Evolutionary conservation across 2,888 invertebrate species (phyloP).

Genomic region (Itoplectis maculator): DNA sequence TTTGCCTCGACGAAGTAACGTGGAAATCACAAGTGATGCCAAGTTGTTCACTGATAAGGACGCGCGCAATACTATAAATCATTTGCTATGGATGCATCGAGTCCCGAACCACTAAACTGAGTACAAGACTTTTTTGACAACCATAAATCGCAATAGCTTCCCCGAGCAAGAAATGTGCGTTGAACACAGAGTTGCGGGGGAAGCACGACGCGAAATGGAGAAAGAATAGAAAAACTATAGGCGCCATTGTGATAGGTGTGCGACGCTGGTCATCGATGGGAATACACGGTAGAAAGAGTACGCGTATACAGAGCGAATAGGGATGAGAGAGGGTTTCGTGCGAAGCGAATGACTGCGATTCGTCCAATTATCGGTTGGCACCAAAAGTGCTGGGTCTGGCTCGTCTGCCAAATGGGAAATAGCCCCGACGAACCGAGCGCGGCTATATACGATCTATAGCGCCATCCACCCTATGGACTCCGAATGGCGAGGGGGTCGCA

Average conservation of each 20-base stretch:
- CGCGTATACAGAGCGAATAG: conserved; percentile 17
- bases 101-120: background rate
- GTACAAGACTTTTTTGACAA: background rate
- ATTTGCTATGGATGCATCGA: no score
- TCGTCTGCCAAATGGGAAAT: conserved; percentile 82
- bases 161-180: conserved; percentile 4
- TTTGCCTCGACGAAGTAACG: no score
- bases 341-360: conserved; percentile 82
- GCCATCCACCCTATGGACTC: conserved; percentile 53
- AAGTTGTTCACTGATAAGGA: no score
- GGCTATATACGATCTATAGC: conserved; percentile 54
- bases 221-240: conserved; percentile 25
- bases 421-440: conserved; percentile 76
- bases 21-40: no score
- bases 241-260: conserved; percentile 36
- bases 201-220: conserved; percentile 32
- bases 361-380: conserved; percentile 83
- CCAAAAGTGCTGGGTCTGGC: conserved; percentile 83
- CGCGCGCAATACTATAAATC: no score
- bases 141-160: background rate
- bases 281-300: conserved; percentile 46
- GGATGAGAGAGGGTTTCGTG: conserved; percentile 73
- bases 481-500: conserved; percentile 41
- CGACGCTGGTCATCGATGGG: conserved; percentile 32
- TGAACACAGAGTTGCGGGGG: no score